Base-by-base conservation (phyloP, 35 echinoderm and acorn worm species). In the Lytechinus pictus region DNA sequence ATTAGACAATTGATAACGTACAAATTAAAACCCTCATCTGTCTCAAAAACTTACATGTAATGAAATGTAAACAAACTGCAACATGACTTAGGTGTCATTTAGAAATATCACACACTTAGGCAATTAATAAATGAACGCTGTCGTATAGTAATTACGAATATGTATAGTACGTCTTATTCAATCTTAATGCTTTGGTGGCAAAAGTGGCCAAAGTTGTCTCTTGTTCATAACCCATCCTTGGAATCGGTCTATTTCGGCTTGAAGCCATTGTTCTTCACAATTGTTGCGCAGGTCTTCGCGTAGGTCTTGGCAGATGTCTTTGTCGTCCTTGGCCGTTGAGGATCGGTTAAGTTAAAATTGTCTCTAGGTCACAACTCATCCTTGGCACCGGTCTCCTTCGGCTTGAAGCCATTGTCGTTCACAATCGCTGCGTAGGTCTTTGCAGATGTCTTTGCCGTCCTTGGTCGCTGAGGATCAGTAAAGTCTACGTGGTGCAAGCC, bases 401-500 rank as follows among this genome's bases (percentile, higher is more conserved):
- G 3, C 24, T 4, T 86, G n/a, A 94, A 94, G n/a, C 57, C 94
- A 54, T 94, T 94, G 58, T 94, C 94, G 11, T 5, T n/a, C 12
- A 94, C 71, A 27, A 94, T 94, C 10, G 61, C 5, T 86, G 94
- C 24, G 94, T 94, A 94, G 11, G 33, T 53, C 21, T 52, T 27
- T 33, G 94, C 12, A 11, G 94, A 94, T 52, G 28, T 27, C 54
- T 94, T 94, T 11, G 57, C 27, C 10, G 27, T 72, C 12, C 96
- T 94, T 4, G 86, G 52, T 29, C 94, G 86, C 16, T 56, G 79
- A 27, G 61, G 52, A 86, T 96, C 86, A 10, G 95, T 94, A 54
- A 89, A 96, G 96, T 96, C 90, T 7, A 95, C 96, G 53, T 95
- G n/a, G 86, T 95, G 54, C 19, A 96, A 57, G 8, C 96, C 96